Evolutionary conservation across 2,113 vertebrate species (phyloP).

Genomic region (Eublepharis macularius): DNA sequence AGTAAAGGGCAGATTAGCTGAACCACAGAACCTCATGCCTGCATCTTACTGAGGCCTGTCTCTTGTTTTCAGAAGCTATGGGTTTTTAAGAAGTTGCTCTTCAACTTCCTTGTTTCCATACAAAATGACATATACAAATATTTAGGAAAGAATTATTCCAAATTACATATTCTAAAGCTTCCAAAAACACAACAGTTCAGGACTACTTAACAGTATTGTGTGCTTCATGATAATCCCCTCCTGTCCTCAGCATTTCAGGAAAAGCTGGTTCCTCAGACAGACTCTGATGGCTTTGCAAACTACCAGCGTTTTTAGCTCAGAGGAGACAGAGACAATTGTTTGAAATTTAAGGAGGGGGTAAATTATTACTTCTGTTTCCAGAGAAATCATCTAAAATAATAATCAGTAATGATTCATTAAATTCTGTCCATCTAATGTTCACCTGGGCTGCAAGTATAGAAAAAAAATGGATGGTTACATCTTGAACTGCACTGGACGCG

Average conservation of each 20-base stretch:
- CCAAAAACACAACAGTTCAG: neutral
- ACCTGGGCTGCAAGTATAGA: neutral
- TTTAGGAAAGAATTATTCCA: neutral
- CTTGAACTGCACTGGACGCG: too few species aligned
- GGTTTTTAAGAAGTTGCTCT: neutral
- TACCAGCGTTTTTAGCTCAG: neutral
- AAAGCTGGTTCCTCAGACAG: neutral
- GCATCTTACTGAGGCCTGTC: neutral
- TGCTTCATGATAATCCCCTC: neutral
- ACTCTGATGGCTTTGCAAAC: neutral
- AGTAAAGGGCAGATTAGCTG: neutral
- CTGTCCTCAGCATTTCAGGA: neutral
- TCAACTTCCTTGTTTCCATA: neutral
- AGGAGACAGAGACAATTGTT: neutral
- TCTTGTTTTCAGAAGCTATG: neutral
- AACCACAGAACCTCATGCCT: neutral
- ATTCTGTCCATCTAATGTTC: neutral
- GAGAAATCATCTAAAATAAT: neutral
- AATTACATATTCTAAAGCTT: neutral
- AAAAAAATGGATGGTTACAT: neutral
- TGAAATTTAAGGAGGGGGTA: neutral
- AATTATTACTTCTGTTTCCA: neutral
- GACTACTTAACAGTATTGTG: neutral
- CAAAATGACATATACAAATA: too few species aligned
- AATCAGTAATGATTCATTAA: neutral